Conservation (phyloP, 1,140 invertebrate genomes). For the Venturia canescens region DNA sequence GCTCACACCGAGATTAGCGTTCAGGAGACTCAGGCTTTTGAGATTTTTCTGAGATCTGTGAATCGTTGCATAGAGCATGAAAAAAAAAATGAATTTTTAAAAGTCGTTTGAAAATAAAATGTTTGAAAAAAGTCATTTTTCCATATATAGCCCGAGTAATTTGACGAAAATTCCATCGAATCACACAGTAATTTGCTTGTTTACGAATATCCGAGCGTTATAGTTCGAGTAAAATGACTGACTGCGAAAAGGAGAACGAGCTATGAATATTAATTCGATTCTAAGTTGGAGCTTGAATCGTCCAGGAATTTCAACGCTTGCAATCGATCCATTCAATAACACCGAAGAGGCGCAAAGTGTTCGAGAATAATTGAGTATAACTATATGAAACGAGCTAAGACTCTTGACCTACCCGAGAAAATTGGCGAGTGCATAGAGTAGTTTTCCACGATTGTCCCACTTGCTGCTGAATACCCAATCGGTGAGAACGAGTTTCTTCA, state of each 20-base stretch:
- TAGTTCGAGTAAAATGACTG: no score
- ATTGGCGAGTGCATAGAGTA: conserved; percentile 69
- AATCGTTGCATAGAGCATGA: background rate
- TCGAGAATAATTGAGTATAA: background rate
- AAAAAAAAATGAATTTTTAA: background rate
- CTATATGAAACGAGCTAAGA: background rate
- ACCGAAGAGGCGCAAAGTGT: background rate
- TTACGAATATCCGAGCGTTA: no score
- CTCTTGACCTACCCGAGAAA: conserved; percentile 65
- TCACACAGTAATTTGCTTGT: no score
- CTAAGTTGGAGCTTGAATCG: no score
- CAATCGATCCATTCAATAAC: conserved; percentile 18
- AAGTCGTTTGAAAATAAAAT: background rate
- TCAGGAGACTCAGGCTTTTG: conserved; percentile 68
- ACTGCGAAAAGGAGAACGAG: no score
- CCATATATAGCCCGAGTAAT: no score
- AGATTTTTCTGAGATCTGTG: conserved; percentile 69
- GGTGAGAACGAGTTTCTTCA: conserved; percentile 68
- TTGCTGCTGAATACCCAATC: conserved; percentile 72
- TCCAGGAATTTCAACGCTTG: no score
- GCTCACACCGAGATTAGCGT: conserved; percentile 70
- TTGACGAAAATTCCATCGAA: no score
- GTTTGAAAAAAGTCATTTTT: no score
- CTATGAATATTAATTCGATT: no score
- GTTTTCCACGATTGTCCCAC: conserved; percentile 68